A percentile compares a stretch with the other conserved stretches of the same genome.
These are phyloP conservation scores for Spinus pinus DNA, from an alignment of 2,797 vertebrate species.

Conservation along the genomic window DNA sequence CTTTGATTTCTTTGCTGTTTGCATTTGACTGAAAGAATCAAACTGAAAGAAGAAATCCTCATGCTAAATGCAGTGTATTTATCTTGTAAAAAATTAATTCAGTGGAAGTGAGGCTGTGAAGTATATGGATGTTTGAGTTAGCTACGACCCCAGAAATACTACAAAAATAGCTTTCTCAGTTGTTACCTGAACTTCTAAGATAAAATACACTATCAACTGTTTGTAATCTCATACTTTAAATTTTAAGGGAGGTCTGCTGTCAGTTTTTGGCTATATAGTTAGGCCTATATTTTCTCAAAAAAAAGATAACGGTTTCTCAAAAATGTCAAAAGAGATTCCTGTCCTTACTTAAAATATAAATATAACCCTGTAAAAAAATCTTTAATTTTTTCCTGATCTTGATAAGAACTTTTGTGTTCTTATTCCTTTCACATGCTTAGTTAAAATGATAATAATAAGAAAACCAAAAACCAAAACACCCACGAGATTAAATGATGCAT, in stretches of 20 bases:
- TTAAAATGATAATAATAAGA: background rate
- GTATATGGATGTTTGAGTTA: background rate
- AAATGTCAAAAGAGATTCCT: background rate
- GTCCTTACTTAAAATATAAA: background rate
- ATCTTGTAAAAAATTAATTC: background rate
- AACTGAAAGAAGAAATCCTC: background rate
- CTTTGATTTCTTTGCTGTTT: background rate
- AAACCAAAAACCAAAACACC: background rate
- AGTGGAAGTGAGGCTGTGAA: background rate
- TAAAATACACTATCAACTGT: background rate
- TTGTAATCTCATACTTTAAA: background rate
- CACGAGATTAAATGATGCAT: background rate
- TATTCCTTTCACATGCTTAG: background rate
- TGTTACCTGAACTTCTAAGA: background rate
- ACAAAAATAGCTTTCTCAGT: background rate
- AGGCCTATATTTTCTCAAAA: background rate
- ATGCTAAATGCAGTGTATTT: background rate
- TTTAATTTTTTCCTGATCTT: background rate
- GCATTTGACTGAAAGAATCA: background rate
- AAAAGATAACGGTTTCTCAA: background rate
- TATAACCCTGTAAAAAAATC: background rate
- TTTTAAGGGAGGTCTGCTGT: background rate
- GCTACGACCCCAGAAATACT: background rate
- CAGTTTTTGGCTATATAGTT: background rate
- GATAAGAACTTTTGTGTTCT: background rate